Conservation (phyloP, 2,888 invertebrate species). For the Liposcelis brunnea region DNA sequence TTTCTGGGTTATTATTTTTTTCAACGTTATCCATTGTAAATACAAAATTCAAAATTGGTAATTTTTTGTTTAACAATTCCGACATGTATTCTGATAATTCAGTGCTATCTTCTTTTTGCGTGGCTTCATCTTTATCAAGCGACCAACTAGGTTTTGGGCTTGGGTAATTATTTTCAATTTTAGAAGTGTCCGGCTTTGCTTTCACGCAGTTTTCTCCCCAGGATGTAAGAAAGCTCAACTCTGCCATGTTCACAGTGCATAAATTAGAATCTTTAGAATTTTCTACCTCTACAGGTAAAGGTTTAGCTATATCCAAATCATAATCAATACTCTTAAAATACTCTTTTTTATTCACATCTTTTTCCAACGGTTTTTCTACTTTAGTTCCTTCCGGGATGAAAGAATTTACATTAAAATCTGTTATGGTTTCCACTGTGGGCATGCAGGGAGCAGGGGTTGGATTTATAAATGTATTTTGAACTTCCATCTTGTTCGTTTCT, state of each 20-base stretch:
- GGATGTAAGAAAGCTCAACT: background rate
- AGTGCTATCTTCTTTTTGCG: conserved; percentile 17
- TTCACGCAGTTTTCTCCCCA: conserved; percentile 3
- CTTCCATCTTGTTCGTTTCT: conserved; percentile 12
- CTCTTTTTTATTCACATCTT: too few species aligned
- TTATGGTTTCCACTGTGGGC: too few species aligned
- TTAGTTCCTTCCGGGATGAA: too few species aligned
- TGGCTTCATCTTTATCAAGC: conserved; percentile 15
- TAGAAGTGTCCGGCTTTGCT: too few species aligned
- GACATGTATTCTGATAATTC: conserved; percentile 1
- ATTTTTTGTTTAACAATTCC: background rate
- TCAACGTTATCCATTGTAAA: conserved; percentile 17
- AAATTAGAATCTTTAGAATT: too few species aligned
- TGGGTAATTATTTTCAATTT: too few species aligned
- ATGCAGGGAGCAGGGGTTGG: conserved; percentile 22
- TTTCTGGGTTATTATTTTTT: conserved; percentile 22
- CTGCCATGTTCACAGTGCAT: conserved; percentile 4
- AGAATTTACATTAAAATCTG: too few species aligned
- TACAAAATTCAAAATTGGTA: conserved; percentile 13
- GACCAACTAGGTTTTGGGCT: too few species aligned
- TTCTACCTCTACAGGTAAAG: background rate
- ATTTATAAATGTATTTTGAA: conserved; percentile 8
- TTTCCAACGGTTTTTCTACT: too few species aligned
- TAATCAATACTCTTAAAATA: too few species aligned
- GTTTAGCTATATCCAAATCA: too few species aligned